phyloP scores from a whole-genome alignment of 1,140 invertebrate species.

The Tetragnatha versicolor region DNA sequence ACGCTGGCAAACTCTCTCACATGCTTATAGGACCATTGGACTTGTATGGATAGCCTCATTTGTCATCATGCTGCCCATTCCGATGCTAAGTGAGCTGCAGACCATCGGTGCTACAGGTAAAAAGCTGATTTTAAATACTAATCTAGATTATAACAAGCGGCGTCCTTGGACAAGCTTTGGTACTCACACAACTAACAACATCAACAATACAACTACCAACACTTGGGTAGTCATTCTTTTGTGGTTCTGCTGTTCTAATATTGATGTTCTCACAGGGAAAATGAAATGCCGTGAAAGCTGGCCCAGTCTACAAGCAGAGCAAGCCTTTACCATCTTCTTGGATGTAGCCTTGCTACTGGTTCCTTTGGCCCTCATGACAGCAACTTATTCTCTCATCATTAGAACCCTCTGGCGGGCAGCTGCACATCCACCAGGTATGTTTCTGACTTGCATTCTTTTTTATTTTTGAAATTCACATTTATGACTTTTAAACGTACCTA shows the following conservation, averaged over 20 bases:
- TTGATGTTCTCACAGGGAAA: conserved; percentile 57
- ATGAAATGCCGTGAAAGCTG: conserved; percentile 61
- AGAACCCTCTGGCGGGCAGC: conserved; percentile 65
- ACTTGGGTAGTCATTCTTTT: too few species aligned
- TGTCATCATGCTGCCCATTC: conserved; percentile 74
- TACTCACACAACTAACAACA: too few species aligned
- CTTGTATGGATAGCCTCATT: conserved; percentile 76
- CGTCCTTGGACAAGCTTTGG: too few species aligned
- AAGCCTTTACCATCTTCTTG: conserved; percentile 59
- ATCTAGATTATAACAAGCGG: too few species aligned
- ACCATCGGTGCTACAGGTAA: conserved; percentile 51
- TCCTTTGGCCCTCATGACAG: conserved; percentile 60
- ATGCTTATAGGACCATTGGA: conserved; percentile 85
- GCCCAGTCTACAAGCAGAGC: conserved; percentile 55
- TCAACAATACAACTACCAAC: too few species aligned
- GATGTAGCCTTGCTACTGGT: conserved; percentile 58
- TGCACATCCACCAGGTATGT: too few species aligned
- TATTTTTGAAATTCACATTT: too few species aligned
- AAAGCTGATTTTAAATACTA: too few species aligned
- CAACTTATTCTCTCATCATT: conserved; percentile 77
- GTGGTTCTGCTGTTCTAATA: too few species aligned
- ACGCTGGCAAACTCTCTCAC: conserved; percentile 86
- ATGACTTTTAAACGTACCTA: too few species aligned
- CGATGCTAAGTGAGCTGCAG: conserved; percentile 70
- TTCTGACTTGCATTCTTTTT: too few species aligned